A percentile compares a stretch with the other conserved stretches of the same genome.
Evolutionary conservation across 2,888 invertebrate species (phyloP).

Genomic region (Doris montereyensis): DNA sequence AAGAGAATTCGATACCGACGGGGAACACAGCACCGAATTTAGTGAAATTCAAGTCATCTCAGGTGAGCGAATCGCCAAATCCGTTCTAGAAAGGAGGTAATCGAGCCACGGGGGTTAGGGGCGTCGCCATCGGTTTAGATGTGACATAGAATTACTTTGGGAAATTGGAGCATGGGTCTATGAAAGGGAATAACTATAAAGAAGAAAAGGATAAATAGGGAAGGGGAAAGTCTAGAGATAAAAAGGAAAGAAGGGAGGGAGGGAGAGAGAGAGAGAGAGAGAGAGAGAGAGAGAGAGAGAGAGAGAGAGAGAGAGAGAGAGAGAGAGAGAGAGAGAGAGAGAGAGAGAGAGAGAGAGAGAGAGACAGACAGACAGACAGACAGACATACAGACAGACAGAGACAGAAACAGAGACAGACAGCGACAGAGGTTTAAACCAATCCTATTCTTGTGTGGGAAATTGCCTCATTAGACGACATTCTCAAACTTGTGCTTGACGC

Average conservation of each 20-base stretch:
- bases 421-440: too few relatives aligned
- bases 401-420: too few relatives aligned
- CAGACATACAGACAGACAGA: too few relatives aligned
- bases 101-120: too few relatives aligned
- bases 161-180: not conserved
- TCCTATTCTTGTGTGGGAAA: too few relatives aligned
- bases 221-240: not conserved
- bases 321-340: conserved; percentile 24
- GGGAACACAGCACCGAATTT: too few relatives aligned
- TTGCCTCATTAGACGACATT: too few relatives aligned
- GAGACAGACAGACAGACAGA: conserved; percentile 3
- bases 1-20: too few relatives aligned
- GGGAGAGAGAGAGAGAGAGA: conserved; percentile 8
- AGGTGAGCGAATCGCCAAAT: too few relatives aligned
- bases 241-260: not conserved
- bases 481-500: too few relatives aligned
- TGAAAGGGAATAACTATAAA: not conserved
- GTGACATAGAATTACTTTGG: not conserved
- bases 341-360: not conserved
- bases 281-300: conserved; percentile 1
- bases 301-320: conserved; percentile 25
- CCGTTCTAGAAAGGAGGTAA: too few relatives aligned
- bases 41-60: too few relatives aligned
- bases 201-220: not conserved
- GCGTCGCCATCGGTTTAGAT: not conserved